Conservation (phyloP, 2,888 invertebrate genomes). For the Paralinhomoeus sp. region DNA sequence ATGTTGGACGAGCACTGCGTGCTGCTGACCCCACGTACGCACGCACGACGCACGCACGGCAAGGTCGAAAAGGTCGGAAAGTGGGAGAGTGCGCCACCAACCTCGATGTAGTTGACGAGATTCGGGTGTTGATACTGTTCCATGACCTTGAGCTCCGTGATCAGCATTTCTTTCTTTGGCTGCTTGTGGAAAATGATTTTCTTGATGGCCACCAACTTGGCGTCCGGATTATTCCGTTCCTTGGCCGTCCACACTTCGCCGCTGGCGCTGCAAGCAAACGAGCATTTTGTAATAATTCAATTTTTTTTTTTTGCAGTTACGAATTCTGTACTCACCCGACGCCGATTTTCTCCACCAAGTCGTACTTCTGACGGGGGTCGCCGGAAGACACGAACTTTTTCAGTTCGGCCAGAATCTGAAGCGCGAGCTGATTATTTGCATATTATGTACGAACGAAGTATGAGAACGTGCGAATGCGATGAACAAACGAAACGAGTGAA, state of each 20-base stretch:
- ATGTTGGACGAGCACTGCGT: too few relatives aligned
- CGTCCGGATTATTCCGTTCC: conserved; percentile 29
- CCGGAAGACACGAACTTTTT: conserved; percentile 30
- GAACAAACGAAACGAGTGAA: too few relatives aligned
- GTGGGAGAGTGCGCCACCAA: too few relatives aligned
- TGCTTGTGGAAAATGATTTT: conserved; percentile 83
- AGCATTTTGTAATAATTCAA: background rate
- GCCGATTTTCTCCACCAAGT: conserved; percentile 58
- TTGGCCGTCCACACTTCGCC: conserved; percentile 71
- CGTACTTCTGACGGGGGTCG: conserved; percentile 56
- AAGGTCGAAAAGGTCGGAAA: too few relatives aligned
- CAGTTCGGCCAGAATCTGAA: conserved; percentile 13
- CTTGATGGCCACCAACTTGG: conserved; percentile 69
- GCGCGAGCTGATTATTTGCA: too few relatives aligned
- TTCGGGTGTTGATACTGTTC: conserved; percentile 77
- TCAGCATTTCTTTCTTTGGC: conserved; percentile 75
- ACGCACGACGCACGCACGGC: too few relatives aligned
- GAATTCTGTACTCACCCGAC: conserved; percentile 38
- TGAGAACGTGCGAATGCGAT: too few relatives aligned
- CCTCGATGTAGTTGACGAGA: conserved; percentile 77
- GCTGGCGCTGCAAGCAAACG: conserved; percentile 42
- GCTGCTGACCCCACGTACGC: too few relatives aligned
- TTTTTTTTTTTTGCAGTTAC: too few relatives aligned
- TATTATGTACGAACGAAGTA: too few relatives aligned
- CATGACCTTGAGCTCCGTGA: conserved; percentile 71